These are phyloP conservation scores for Mixornis gularis DNA, from an alignment of 2,113 vertebrate genomes.

Conservation along the genomic window DNA sequence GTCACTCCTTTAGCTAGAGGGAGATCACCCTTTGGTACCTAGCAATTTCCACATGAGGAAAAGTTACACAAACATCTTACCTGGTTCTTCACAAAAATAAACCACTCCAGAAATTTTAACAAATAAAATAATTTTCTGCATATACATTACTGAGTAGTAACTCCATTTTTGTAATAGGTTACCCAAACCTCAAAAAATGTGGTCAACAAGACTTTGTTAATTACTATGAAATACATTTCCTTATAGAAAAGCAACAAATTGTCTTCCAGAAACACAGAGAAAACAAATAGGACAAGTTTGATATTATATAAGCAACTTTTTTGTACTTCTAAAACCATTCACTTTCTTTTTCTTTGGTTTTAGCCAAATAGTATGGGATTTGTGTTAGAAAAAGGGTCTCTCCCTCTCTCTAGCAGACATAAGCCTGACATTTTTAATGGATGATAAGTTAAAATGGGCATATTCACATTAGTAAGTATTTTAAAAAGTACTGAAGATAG, in stretches of 20 bases:
- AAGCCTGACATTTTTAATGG: not conserved
- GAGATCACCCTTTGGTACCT: not conserved
- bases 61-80: not conserved
- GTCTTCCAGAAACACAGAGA: not conserved
- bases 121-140: not conserved
- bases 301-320: not conserved
- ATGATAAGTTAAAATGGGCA: not conserved
- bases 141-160: not conserved
- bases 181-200: not conserved
- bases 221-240: not conserved
- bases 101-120: not conserved
- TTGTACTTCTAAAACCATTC: not conserved
- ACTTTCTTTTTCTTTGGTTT: not conserved
- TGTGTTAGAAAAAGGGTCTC: not conserved
- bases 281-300: not conserved
- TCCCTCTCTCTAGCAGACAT: not conserved
- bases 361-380: not conserved
- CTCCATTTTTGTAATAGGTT: not conserved
- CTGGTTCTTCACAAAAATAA: not conserved
- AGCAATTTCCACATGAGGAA: not conserved
- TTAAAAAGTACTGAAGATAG: not conserved
- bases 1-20: not conserved
- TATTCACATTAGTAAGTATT: not conserved
- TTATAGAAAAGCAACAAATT: not conserved
- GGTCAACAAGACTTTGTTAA: not conserved